Conservation (phyloP, 1,140 invertebrate genomes). For the Acyrthosiphon pisum region DNA sequence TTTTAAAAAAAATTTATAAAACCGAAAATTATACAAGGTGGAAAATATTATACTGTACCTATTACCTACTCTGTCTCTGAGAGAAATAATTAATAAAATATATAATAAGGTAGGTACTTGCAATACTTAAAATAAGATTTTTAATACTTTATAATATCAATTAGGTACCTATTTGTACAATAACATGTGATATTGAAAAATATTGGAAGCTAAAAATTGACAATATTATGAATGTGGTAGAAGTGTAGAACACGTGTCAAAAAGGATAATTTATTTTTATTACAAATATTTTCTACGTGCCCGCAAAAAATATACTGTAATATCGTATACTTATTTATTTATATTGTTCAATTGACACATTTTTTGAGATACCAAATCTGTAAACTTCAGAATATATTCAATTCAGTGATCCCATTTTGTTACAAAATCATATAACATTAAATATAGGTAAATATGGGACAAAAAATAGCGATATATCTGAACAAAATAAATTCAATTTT, state of each 20-base stretch:
- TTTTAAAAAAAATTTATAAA: background rate
- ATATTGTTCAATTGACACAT: background rate
- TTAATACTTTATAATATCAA: background rate
- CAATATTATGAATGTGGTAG: background rate
- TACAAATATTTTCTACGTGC: background rate
- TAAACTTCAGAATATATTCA: background rate
- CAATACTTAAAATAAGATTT: background rate
- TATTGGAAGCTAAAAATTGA: background rate
- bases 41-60: background rate
- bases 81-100: background rate
- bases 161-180: background rate
- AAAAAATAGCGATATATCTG: no score
- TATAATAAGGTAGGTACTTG: background rate
- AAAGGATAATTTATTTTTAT: slow-evolving; percentile 10
- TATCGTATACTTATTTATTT: background rate
- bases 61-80: background rate
- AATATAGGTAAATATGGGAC: background rate
- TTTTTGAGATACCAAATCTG: background rate
- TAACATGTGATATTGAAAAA: background rate
- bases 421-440: background rate
- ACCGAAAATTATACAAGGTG: background rate
- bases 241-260: background rate
- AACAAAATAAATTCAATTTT: no score
- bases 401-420: background rate
- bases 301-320: background rate